phyloP scores from a whole-genome alignment of 2,888 invertebrate species.

The Heliconius charithonia region DNA sequence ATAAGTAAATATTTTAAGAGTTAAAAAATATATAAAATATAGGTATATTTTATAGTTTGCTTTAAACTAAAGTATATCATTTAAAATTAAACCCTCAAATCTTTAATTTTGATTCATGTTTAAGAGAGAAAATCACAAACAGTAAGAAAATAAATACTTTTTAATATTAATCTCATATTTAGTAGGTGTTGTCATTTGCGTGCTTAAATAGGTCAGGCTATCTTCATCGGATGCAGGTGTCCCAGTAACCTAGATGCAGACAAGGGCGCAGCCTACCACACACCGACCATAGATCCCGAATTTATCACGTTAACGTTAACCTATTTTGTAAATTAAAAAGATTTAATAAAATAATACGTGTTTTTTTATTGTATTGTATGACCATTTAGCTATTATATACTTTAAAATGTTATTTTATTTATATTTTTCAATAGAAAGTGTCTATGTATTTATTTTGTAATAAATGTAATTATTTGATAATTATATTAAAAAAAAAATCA shows the following conservation, averaged over 20 bases:
- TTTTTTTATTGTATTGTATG: neutral
- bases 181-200: conserved; percentile 51
- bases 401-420: neutral
- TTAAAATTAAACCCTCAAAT: neutral
- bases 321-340: neutral
- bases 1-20: neutral
- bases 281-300: conserved; percentile 47
- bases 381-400: neutral
- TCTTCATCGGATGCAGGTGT: conserved; percentile 67
- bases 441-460: neutral
- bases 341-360: neutral
- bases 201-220: conserved; percentile 73
- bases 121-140: neutral
- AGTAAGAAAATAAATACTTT: neutral
- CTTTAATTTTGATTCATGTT: neutral
- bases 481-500: neutral
- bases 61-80: no score
- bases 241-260: conserved; percentile 72
- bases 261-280: conserved; percentile 61
- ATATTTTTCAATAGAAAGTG: neutral
- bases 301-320: conserved; percentile 35
- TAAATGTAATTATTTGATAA: neutral
- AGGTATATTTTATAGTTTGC: neutral
- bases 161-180: neutral
- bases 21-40: neutral